Conservation (phyloP, 1,140 invertebrate genomes). For the Cydia strobilella region DNA sequence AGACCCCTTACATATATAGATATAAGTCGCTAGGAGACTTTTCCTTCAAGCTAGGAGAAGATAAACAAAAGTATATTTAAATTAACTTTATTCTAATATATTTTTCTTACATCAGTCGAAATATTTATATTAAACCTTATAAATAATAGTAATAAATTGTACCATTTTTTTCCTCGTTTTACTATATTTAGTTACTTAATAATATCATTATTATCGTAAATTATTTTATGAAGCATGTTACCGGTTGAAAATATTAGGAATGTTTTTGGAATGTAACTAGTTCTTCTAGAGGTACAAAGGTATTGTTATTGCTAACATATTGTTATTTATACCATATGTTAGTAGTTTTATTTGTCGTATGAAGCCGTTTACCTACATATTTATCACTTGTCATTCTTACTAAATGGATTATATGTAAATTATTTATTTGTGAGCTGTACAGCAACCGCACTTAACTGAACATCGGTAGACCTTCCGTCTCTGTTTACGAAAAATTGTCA, state of each 20-base stretch:
- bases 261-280: slow-evolving; percentile 17
- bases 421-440: too few relatives aligned
- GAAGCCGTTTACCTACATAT: neutral
- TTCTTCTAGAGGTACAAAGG: neutral
- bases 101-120: slow-evolving; percentile 31
- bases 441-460: too few relatives aligned
- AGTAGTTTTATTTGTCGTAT: neutral
- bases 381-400: neutral
- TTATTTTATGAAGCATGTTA: neutral
- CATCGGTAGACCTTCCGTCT: too few relatives aligned
- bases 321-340: neutral
- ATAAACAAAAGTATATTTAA: neutral
- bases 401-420: neutral
- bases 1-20: neutral
- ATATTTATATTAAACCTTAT: slow-evolving; percentile 18
- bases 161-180: neutral
- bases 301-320: neutral
- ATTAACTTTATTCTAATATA: slow-evolving; percentile 32
- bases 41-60: too few relatives aligned
- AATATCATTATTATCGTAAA: neutral
- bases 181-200: neutral
- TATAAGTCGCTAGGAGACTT: too few relatives aligned
- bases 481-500: too few relatives aligned
- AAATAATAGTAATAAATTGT: slow-evolving; percentile 11
- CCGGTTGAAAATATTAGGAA: neutral